A percentile compares a stretch with the other conserved stretches of the same genome.
phyloP scores from a whole-genome alignment of 2,888 invertebrate species.

The Saturnia japonica region DNA sequence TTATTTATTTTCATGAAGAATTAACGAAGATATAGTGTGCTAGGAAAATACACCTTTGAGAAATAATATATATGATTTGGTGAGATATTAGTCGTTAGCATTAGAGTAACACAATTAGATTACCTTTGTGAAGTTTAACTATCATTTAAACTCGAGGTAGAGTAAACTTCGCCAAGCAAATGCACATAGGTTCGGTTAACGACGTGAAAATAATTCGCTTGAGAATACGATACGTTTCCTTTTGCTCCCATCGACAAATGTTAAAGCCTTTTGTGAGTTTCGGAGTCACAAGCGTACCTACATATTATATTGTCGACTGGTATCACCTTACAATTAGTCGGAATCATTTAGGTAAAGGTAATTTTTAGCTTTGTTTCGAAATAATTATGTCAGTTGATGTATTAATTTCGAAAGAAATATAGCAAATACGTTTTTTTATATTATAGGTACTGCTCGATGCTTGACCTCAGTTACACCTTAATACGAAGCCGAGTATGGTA shows the following conservation, averaged over 20 bases:
- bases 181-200: not conserved
- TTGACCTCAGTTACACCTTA: too few relatives aligned
- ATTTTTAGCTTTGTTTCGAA: not conserved
- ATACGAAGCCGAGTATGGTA: too few relatives aligned
- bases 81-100: not conserved
- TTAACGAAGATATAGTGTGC: too few relatives aligned
- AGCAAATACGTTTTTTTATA: not conserved
- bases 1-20: too few relatives aligned
- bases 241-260: not conserved
- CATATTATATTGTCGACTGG: not conserved
- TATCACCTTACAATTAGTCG: not conserved
- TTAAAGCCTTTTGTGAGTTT: not conserved
- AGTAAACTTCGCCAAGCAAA: constrained; percentile 5
- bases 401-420: not conserved
- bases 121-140: constrained; percentile 8
- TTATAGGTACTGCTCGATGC: too few relatives aligned
- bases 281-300: not conserved
- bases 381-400: not conserved
- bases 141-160: constrained; percentile 1
- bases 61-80: too few relatives aligned
- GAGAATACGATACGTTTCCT: constrained; percentile 14
- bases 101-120: constrained; percentile 6
- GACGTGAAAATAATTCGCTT: constrained; percentile 23
- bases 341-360: not conserved
- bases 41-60: too few relatives aligned